These are phyloP conservation scores for Lomographa bimaculata DNA, from an alignment of 2,888 invertebrate species.

Conservation along the genomic window DNA sequence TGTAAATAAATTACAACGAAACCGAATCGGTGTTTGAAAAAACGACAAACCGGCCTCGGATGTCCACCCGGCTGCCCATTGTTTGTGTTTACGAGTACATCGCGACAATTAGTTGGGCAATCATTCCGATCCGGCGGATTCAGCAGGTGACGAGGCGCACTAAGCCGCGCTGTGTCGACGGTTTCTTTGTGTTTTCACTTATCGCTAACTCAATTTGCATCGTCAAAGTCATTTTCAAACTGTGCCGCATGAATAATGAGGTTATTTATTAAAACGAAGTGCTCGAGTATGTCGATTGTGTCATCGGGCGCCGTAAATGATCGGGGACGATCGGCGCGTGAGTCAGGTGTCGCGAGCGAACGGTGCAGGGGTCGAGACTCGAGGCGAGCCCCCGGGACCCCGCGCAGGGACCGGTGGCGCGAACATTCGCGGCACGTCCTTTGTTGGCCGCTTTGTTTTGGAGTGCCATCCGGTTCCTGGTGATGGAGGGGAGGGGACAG, in stretches of 20 bases:
- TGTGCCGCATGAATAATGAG: slow-evolving; percentile 30
- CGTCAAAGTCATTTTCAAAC: slow-evolving; percentile 50
- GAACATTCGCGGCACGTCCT: slow-evolving; percentile 82
- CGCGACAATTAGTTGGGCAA: slow-evolving; percentile 69
- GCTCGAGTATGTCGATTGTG: slow-evolving; percentile 34
- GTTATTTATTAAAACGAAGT: slow-evolving; percentile 45
- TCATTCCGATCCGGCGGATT: slow-evolving; percentile 60
- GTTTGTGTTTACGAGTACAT: slow-evolving; percentile 66
- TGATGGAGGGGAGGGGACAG: slow-evolving; percentile 78
- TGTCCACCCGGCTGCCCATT: slow-evolving; percentile 55
- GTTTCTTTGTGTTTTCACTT: slow-evolving; percentile 53
- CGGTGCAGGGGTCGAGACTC: slow-evolving; percentile 49
- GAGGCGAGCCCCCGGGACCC: slow-evolving; percentile 46
- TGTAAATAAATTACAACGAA: slow-evolving; percentile 58
- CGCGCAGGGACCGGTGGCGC: slow-evolving; percentile 64
- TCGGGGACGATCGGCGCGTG: slow-evolving; percentile 45
- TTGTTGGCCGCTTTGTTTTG: slow-evolving; percentile 83
- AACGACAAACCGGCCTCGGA: slow-evolving; percentile 54
- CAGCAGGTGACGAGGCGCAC: slow-evolving; percentile 55
- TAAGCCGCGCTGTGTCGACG: slow-evolving; percentile 49
- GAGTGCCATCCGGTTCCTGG: slow-evolving; percentile 82
- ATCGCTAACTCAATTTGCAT: slow-evolving; percentile 52
- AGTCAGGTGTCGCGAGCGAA: slow-evolving; percentile 71
- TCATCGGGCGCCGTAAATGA: slow-evolving; percentile 42
- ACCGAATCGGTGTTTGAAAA: slow-evolving; percentile 51